Percentiles rank a stretch among this genome's conserved stretches.
Evolutionary conservation across 1,140 invertebrate species (phyloP).

Genomic region (Caenorhabditis tropicalis): DNA sequence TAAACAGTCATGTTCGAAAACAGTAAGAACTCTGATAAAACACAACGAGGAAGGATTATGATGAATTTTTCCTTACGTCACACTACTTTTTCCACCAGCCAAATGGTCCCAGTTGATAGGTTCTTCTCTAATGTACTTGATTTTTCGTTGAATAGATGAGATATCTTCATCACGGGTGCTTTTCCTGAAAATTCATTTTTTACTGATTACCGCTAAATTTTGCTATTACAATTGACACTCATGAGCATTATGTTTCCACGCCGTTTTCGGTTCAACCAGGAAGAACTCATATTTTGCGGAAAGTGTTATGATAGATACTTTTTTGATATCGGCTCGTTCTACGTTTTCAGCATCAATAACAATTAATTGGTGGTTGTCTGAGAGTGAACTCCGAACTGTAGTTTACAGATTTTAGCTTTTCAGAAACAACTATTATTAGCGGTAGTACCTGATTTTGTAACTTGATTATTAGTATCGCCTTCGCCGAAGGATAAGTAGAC

Average conservation of each 20-base stretch:
- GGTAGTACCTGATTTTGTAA: neutral
- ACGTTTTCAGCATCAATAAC: neutral
- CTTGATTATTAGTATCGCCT: neutral
- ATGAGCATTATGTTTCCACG: neutral
- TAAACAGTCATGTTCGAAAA: too few species aligned
- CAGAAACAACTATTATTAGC: too few species aligned
- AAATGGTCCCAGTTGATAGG: neutral
- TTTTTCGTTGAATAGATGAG: neutral
- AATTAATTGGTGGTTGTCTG: neutral
- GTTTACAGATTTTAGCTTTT: neutral
- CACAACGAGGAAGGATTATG: too few species aligned
- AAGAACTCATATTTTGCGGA: neutral
- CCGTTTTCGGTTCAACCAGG: neutral
- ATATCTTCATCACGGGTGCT: neutral
- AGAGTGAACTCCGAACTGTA: neutral
- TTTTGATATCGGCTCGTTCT: neutral
- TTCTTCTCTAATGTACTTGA: neutral
- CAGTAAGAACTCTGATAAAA: too few species aligned
- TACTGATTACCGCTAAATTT: neutral
- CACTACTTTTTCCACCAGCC: neutral
- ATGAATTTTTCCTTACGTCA: too few species aligned
- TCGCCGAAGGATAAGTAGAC: neutral
- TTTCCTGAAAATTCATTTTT: neutral
- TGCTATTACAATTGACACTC: neutral
- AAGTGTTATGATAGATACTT: neutral